Percentiles rank a stretch among this genome's conserved stretches.
These are phyloP conservation scores for Dryobota labecula DNA, from an alignment of 2,888 invertebrate species.

Conservation along the genomic window DNA sequence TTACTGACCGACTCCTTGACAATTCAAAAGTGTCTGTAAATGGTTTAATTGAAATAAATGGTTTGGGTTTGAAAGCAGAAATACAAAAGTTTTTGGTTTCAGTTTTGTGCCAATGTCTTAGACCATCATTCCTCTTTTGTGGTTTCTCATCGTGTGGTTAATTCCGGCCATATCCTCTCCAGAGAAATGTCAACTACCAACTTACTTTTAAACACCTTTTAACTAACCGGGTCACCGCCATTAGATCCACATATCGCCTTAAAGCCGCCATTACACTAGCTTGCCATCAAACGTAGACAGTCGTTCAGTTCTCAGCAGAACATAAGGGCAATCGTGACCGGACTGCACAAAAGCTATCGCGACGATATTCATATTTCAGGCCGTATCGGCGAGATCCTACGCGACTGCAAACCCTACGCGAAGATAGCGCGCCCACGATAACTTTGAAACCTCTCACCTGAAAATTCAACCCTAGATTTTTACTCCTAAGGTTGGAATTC, in stretches of 20 bases:
- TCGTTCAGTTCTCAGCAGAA: slow-evolving; percentile 58
- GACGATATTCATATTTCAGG: slow-evolving; percentile 82
- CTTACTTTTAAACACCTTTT: slow-evolving; percentile 27
- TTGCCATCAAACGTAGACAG: slow-evolving; percentile 55
- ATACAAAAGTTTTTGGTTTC: not conserved
- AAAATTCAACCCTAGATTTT: slow-evolving; percentile 34
- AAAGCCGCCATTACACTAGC: slow-evolving; percentile 52
- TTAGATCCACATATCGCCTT: slow-evolving; percentile 40
- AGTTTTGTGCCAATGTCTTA: no score
- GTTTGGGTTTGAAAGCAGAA: no score
- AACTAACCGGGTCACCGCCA: slow-evolving; percentile 44
- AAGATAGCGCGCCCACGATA: slow-evolving; percentile 58
- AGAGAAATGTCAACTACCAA: slow-evolving; percentile 10
- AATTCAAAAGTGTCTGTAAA: no score
- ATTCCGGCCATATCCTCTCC: not conserved
- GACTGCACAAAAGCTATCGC: slow-evolving; percentile 72
- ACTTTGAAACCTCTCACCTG: slow-evolving; percentile 19
- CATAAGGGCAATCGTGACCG: slow-evolving; percentile 75
- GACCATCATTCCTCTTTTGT: not conserved
- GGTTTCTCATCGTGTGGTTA: not conserved
- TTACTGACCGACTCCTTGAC: no score
- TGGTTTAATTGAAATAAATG: no score
- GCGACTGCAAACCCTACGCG: slow-evolving; percentile 68
- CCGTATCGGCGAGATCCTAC: slow-evolving; percentile 75
- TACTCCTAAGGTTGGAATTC: slow-evolving; percentile 41